phyloP scores from a whole-genome alignment of 2,797 vertebrate genomes.

The Buceros bicornis region DNA sequence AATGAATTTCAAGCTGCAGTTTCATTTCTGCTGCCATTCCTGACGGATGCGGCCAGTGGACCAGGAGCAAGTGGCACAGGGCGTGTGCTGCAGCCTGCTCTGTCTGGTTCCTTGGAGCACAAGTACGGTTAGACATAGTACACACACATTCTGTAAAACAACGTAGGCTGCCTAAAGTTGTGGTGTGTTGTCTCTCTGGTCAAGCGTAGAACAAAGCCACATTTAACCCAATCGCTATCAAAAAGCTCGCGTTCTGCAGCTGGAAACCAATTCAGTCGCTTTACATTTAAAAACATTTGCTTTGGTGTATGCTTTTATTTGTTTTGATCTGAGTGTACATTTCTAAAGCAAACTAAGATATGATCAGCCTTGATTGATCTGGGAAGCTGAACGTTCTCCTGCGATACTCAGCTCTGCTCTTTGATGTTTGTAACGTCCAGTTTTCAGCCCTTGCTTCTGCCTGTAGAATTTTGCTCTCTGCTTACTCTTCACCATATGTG shows the following conservation, averaged over 20 bases:
- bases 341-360: background rate
- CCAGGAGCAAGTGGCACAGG: background rate
- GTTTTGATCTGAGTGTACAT: background rate
- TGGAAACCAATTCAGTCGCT: background rate
- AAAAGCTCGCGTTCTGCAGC: background rate
- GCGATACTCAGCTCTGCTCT: background rate
- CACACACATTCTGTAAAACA: background rate
- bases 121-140: background rate
- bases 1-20: background rate
- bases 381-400: background rate
- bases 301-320: background rate
- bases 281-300: background rate
- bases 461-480: background rate
- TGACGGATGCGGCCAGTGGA: background rate
- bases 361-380: background rate
- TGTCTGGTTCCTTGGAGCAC: no score
- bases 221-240: rapidly evolving
- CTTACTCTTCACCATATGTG: background rate
- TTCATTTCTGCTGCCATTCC: background rate
- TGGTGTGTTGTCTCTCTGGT: background rate
- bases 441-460: background rate
- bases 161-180: background rate
- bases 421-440: background rate
- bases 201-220: background rate
- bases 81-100: background rate